Evolutionary conservation across 1,140 invertebrate genomes (phyloP).

Genomic region (Drosophila tani): DNA sequence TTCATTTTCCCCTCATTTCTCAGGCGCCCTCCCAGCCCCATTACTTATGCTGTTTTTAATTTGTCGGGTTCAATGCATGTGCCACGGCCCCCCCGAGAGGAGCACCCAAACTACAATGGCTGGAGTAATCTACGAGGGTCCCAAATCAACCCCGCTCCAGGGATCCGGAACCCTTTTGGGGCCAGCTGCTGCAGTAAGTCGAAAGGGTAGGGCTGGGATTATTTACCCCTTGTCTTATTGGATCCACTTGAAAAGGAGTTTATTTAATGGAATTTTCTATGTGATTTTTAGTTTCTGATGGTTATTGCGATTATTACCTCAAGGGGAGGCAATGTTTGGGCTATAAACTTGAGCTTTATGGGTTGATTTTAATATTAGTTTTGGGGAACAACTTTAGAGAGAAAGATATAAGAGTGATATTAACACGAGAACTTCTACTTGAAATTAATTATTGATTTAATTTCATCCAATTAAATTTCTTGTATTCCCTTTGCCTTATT

Average conservation of each 20-base stretch:
- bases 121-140: slow-evolving; percentile 27
- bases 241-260: slow-evolving; percentile 21
- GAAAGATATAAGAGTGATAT: too few relatives aligned
- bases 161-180: slow-evolving; percentile 12
- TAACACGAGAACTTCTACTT: not conserved
- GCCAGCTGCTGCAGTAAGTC: slow-evolving; percentile 38
- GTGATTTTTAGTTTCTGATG: slow-evolving; percentile 30
- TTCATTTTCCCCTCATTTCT: slow-evolving; percentile 62
- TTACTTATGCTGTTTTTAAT: slow-evolving; percentile 80
- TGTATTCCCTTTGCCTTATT: not conserved
- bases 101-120: slow-evolving; percentile 36
- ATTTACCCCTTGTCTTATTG: slow-evolving; percentile 20
- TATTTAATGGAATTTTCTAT: slow-evolving; percentile 29
- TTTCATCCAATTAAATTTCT: too few relatives aligned
- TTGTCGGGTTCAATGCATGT: slow-evolving; percentile 71
- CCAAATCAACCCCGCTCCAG: not conserved
- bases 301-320: slow-evolving; percentile 8
- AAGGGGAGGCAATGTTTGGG: too few relatives aligned
- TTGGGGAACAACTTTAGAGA: not conserved
- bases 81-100: too few relatives aligned
- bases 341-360: too few relatives aligned
- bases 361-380: not conserved
- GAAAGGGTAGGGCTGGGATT: slow-evolving; percentile 37
- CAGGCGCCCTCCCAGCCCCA: slow-evolving; percentile 34
- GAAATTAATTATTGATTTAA: too few relatives aligned